These are phyloP conservation scores for Caenorhabditis zanzibari DNA, from an alignment of 2,888 invertebrate genomes.

Conservation along the genomic window DNA sequence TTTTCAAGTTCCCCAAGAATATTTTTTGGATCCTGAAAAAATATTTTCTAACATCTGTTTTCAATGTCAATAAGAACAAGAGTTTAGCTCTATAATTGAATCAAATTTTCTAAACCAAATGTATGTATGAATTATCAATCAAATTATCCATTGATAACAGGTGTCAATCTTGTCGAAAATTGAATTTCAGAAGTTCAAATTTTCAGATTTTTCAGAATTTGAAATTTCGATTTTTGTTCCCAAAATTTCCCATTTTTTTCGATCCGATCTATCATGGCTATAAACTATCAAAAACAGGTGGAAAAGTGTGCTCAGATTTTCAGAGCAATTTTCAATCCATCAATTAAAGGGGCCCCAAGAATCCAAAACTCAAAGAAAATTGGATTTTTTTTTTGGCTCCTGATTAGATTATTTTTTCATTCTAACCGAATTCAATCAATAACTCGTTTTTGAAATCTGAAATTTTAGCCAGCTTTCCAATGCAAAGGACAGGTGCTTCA, in stretches of 20 bases:
- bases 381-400: background rate
- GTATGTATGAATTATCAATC: background rate
- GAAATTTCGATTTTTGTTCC: slow-evolving; percentile 16
- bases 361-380: too few species aligned
- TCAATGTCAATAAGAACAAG: too few species aligned
- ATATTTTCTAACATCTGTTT: too few species aligned
- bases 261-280: slow-evolving; percentile 6
- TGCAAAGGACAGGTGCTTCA: slow-evolving; percentile 7
- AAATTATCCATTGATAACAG: background rate
- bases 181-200: background rate
- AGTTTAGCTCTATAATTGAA: too few species aligned
- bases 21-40: too few species aligned
- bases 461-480: background rate
- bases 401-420: background rate
- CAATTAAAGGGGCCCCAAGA: background rate
- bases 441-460: background rate
- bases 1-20: too few species aligned
- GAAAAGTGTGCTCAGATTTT: background rate
- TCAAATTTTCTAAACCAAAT: too few species aligned
- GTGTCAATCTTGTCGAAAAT: background rate
- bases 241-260: background rate
- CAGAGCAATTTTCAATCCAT: background rate
- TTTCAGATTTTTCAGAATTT: background rate
- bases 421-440: background rate
- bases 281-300: slow-evolving; percentile 46